Conservation (phyloP, 2,113 vertebrate species). For the Macrotis lagotis region DNA sequence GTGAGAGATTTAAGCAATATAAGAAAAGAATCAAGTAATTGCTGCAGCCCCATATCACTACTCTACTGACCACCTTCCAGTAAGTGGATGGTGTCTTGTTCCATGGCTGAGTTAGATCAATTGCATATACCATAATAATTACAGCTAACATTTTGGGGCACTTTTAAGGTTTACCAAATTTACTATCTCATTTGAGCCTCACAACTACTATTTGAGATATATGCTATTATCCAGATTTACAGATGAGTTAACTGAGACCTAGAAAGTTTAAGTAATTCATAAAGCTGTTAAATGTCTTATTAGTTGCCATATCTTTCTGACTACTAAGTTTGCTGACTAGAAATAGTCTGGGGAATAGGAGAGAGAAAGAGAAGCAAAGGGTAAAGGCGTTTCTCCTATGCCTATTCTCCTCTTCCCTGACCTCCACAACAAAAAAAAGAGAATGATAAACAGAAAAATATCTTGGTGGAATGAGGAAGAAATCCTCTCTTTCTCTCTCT, state of each 20-base stretch:
- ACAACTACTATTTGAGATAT: background rate
- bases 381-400: background rate
- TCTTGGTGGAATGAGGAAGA: background rate
- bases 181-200: background rate
- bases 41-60: background rate
- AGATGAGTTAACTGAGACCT: background rate
- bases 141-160: background rate
- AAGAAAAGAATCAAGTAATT: background rate
- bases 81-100: background rate
- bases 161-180: background rate
- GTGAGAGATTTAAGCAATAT: background rate
- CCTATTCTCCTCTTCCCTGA: rapidly evolving
- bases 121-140: background rate
- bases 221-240: background rate
- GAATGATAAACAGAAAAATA: background rate
- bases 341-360: background rate
- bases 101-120: background rate
- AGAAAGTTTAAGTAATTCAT: background rate
- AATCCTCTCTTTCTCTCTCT: background rate
- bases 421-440: slow-evolving; percentile 26
- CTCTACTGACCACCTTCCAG: rapidly evolving
- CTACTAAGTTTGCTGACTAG: background rate
- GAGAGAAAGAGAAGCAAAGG: background rate
- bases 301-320: background rate
- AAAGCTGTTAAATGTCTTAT: background rate